Base-by-base conservation (phyloP, 37 sponge, comb jelly and placozoan species). In the Spongia lamella region DNA sequence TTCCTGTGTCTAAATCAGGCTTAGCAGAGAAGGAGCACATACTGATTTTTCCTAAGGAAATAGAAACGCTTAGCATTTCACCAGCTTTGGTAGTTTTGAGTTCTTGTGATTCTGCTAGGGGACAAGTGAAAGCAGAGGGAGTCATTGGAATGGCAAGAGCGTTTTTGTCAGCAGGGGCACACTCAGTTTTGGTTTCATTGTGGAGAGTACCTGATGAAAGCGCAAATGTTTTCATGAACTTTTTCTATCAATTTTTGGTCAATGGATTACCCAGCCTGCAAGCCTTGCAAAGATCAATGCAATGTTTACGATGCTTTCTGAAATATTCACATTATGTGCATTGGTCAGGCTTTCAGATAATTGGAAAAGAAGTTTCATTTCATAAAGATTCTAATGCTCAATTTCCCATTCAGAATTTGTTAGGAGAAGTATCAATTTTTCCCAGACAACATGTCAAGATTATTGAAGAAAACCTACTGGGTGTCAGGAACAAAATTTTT, bases 121-220 rank as follows among this genome's bases (percentile, higher is more conserved):
- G 92, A 15, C 61, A 37, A n/a, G 68, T 90, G 25, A 81, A 76
- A n/a, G 82, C 77, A 5, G 94, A 93, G 17, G 90, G 94, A 3
- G 79, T 93, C 30, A 82, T 74, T 13, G 90, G 90, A 0, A 82
- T 89, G 68, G 94, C 86, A 14, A 71, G 90, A 32, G 87, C 90
- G 5, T 89, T 93, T 43, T 73, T 93, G 34, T 53, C 85, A 7
- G 94, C 94, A 4, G 94, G 94, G 38, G 94, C 94, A 36, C 84
- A 82, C 39, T 50, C 86, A 19, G 94, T 93, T 0, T 63, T 93
- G 7, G 88, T 90, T 17, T 70, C 87, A 25, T 77, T 89, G 4
- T 82, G 90, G 86, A 35, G 90, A 25, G 84, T 93, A 6, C 94
- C 90, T 0, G 94, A 93, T 72, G 83, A 89, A 62, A 73, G 75